Percentiles rank a stretch among this genome's conserved stretches.
Conservation (phyloP, 1,140 invertebrate species). For the Procambarus virginalis region DNA sequence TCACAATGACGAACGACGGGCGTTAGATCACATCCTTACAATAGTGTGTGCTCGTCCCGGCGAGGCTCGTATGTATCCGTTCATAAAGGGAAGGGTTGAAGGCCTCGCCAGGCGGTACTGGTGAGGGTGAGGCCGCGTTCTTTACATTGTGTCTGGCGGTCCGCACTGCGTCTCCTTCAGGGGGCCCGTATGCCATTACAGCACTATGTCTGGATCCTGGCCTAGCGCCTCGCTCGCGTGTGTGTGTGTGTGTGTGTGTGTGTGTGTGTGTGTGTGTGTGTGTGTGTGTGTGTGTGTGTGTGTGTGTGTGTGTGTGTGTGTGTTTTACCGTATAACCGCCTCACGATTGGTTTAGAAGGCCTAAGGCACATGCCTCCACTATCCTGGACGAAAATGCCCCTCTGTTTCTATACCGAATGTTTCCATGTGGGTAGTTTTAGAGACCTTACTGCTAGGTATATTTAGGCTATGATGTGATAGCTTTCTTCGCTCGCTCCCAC, state of each 20-base stretch:
- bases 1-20: no score
- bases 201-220: background rate
- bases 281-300: slow-evolving; percentile 2
- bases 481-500: no score
- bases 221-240: no score
- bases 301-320: background rate
- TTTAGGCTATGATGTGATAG: no score
- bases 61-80: background rate
- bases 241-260: background rate
- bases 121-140: background rate
- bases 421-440: no score
- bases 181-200: background rate
- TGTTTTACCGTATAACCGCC: background rate
- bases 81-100: background rate
- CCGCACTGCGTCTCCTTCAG: background rate
- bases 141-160: background rate
- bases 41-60: background rate
- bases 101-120: no score
- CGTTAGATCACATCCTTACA: background rate
- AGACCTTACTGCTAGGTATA: no score
- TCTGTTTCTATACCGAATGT: no score
- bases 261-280: background rate
- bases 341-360: no score
- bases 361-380: no score
- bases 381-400: no score